Percentiles rank a stretch among this genome's conserved stretches.
phyloP scores from a whole-genome alignment of 2,888 invertebrate genomes.

The Drosophila longiperda region DNA sequence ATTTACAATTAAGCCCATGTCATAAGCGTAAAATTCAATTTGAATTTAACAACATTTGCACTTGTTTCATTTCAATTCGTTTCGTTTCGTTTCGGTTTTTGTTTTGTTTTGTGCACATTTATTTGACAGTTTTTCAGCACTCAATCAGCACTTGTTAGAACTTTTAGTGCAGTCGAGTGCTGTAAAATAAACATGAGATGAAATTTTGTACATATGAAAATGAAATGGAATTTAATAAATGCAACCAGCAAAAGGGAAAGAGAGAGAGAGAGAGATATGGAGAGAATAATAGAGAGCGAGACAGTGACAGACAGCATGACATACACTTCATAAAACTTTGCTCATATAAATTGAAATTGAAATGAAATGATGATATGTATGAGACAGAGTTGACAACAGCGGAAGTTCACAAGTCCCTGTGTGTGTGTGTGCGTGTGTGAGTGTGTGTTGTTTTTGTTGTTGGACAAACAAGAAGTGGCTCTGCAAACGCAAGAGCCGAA shows the following conservation, averaged over 20 bases:
- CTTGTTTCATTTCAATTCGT: constrained; percentile 22
- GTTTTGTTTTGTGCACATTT: constrained; percentile 40
- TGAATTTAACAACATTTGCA: constrained; percentile 56
- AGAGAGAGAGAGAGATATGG: neutral
- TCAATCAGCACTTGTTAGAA: constrained; percentile 79
- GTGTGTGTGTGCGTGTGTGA: neutral
- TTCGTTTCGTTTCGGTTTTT: constrained; percentile 9
- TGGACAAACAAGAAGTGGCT: constrained; percentile 76
- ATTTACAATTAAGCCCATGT: constrained; percentile 50
- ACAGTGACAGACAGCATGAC: constrained; percentile 61
- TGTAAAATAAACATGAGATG: constrained; percentile 76
- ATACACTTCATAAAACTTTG: constrained; percentile 80
- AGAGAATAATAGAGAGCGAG: constrained; percentile 5
- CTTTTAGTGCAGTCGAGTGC: constrained; percentile 67
- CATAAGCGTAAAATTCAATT: constrained; percentile 73
- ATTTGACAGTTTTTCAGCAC: constrained; percentile 76
- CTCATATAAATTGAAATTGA: constrained; percentile 79
- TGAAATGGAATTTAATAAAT: constrained; percentile 78
- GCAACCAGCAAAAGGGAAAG: constrained; percentile 23
- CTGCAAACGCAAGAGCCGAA: constrained; percentile 16
- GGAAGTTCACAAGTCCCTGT: constrained; percentile 34
- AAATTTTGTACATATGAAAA: constrained; percentile 51
- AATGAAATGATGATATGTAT: constrained; percentile 70
- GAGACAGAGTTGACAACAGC: constrained; percentile 55
- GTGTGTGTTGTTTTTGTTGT: constrained; percentile 38